Percentiles rank a stretch among this genome's conserved stretches.
These are phyloP conservation scores for Bombyx mori DNA, from an alignment of 1,140 invertebrate species.

Conservation along the genomic window ASM3026992v2 NC_085109.1:10027501-10028000, in stretches of 20 bases:
- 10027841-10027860: too few species aligned
- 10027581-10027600: conserved; percentile 85
- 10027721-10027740: neutral
- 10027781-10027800: conserved; percentile 50
- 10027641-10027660: conserved; percentile 95
- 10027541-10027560: neutral
- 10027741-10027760: too few species aligned
- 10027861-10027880: too few species aligned
- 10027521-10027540: neutral
- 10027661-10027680: conserved; percentile 96
- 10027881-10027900: too few species aligned
- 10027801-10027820: neutral
- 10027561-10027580: neutral
- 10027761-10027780: conserved; percentile 42
- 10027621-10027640: conserved; percentile 99
- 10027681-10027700: conserved; percentile 91
- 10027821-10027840: too few species aligned
- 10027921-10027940: too few species aligned
- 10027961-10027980: too few species aligned
- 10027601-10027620: conserved; percentile 93
- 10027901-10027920: too few species aligned
- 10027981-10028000: too few species aligned
- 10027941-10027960: too few species aligned
- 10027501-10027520: neutral
- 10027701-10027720: conserved; percentile 53